These are phyloP conservation scores for Stomatorhinus ivindoensis DNA, from an alignment of 2,113 vertebrate genomes.

Conservation along the genomic window DNA sequence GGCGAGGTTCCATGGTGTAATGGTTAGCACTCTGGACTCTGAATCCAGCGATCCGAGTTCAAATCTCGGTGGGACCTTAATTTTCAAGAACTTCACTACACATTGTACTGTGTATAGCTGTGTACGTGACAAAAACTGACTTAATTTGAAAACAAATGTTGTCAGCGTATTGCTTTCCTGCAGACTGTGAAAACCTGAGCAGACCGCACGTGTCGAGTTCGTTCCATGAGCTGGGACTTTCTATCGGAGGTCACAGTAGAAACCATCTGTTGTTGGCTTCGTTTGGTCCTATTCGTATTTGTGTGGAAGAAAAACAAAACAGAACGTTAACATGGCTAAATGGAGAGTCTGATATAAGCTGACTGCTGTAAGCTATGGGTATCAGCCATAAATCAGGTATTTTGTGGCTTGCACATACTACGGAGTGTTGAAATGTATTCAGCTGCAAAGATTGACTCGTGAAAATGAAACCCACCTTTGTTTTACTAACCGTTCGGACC, in stretches of 20 bases:
- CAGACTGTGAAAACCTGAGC: neutral
- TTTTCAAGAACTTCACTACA: neutral
- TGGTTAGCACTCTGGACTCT: constrained; percentile 92
- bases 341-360: neutral
- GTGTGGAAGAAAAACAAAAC: neutral
- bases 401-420: neutral
- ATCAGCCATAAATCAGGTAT: neutral
- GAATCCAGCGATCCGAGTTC: constrained; percentile 92
- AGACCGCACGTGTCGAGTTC: neutral
- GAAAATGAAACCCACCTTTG: neutral
- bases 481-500: neutral
- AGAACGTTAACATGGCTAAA: neutral
- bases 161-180: neutral
- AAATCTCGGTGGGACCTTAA: constrained; percentile 80
- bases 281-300: neutral
- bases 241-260: neutral
- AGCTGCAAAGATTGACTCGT: neutral
- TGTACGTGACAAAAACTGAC: neutral
- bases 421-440: neutral
- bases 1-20: constrained; percentile 48
- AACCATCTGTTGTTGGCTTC: neutral
- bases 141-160: neutral
- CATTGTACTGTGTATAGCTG: neutral
- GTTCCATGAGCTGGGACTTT: neutral
- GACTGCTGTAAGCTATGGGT: neutral